Evolutionary conservation across 1,140 invertebrate species (phyloP), one percentile per base, ranked within the genome.

Genomic region (Brachionus koreanus): DNA sequence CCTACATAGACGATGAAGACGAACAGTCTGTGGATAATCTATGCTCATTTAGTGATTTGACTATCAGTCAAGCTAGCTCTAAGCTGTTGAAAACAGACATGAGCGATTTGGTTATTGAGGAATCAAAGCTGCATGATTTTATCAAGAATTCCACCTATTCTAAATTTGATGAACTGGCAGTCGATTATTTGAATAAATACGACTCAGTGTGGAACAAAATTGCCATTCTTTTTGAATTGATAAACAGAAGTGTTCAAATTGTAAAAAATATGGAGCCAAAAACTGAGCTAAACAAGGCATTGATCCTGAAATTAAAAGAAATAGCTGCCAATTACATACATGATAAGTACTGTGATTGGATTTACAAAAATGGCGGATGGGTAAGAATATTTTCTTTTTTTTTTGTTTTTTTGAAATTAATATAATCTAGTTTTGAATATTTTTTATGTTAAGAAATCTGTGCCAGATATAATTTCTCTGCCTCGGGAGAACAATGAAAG

Each of bases 301-400:
- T 74, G 25, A n/a, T 46, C n/a, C 12, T 74, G 19, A 74, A 74
- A 46, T 46, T 74, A 74, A 74, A 74, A 25, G 69, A 74, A 46
- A 74, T 74, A 43, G 69, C 39, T 33, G 69, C 69, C 19, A 74
- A 74, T 74, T 74, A 74, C 43, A 74, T 74, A 19, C 69, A 74
- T 29, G 69, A 74, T 46, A 74, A 46, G 39, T 74, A 74, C 43
- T 74, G 69, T 33, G 69, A 74, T 46, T 74, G 69, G 69, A 74
- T 74, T 13, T 74, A 74, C 23, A 74, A 74, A 46, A 74, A 74
- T 74, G 69, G 69, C n/a, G 69, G 69, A 74, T 74, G 69, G 69
- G 69, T 74, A 49, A 74, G n/a, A 42, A 33, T 13, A 33, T 13
- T 33, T 65, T 23, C 7, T 29, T 61, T 23, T 10, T 61, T 23